A percentile compares a stretch with the other conserved stretches of the same genome.
phyloP scores from a whole-genome alignment of 2,797 vertebrate genomes.

The Chlorospingus flavigularis region DNA sequence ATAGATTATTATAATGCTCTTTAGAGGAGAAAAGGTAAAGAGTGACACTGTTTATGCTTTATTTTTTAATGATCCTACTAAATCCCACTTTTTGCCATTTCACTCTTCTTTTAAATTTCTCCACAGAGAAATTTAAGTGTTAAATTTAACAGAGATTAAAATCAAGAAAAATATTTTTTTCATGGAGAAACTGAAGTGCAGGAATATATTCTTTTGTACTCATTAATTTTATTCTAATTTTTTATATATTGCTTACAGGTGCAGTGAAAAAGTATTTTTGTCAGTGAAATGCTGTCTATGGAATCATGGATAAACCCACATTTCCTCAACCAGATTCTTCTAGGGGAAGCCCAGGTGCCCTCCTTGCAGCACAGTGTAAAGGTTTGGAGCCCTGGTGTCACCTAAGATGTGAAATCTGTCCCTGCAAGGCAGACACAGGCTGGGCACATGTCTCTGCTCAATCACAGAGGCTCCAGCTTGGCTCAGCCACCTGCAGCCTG shows the following conservation, averaged over 20 bases:
- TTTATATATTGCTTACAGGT: neutral
- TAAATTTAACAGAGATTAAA: neutral
- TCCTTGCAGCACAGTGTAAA: fast-evolving
- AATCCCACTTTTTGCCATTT: neutral
- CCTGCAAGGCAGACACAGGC: neutral
- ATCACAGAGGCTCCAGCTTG: neutral
- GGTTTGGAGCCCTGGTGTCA: neutral
- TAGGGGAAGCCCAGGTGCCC: neutral
- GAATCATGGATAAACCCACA: neutral
- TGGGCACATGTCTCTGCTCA: fast-evolving
- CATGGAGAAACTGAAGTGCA: neutral
- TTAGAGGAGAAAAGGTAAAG: neutral
- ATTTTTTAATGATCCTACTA: neutral
- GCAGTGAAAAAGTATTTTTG: neutral
- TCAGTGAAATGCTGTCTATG: neutral
- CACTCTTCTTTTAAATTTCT: neutral
- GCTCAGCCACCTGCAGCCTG: neutral
- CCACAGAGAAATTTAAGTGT: neutral
- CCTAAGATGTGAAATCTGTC: neutral
- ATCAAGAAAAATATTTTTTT: neutral
- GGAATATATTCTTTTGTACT: neutral
- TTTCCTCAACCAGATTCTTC: neutral
- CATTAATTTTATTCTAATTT: neutral
- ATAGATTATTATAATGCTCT: neutral
- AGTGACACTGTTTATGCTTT: neutral